phyloP scores from a whole-genome alignment of 2,888 invertebrate species.

The Hemithea aestivaria region DNA sequence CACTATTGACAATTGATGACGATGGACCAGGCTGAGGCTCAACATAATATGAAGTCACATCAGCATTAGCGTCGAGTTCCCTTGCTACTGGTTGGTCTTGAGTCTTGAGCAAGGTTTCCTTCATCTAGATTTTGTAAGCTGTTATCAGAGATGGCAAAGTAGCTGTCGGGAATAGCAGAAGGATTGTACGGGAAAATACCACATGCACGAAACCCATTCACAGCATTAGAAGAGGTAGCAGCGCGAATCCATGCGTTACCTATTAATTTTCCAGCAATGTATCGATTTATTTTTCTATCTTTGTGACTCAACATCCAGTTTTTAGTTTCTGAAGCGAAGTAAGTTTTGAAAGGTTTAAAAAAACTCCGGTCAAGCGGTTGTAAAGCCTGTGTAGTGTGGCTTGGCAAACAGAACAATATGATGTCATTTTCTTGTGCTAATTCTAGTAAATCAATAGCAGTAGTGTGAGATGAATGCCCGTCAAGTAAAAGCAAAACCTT shows the following conservation, averaged over 20 bases:
- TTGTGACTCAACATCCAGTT: constrained; percentile 21
- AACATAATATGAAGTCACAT: constrained; percentile 6
- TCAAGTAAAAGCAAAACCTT: constrained; percentile 23
- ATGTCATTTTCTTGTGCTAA: constrained; percentile 19
- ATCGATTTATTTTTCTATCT: constrained; percentile 26
- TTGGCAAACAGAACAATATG: constrained; percentile 22
- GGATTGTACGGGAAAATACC: constrained; percentile 27
- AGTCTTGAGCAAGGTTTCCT: constrained; percentile 16
- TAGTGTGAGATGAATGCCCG: constrained; percentile 24
- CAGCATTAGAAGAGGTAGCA: constrained; percentile 24
- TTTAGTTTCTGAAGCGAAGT: constrained; percentile 22
- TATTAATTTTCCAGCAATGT: constrained; percentile 21
- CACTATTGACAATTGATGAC: constrained; percentile 10
- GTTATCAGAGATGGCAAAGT: constrained; percentile 17
- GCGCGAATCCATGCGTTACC: constrained; percentile 25
- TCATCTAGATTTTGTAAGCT: constrained; percentile 11
- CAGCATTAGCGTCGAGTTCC: constrained; percentile 3
- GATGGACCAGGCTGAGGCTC: constrained; percentile 12
- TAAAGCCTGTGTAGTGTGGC: constrained; percentile 27
- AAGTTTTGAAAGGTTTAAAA: constrained; percentile 30
- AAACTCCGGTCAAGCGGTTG: constrained; percentile 23
- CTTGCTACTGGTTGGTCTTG: constrained; percentile 9
- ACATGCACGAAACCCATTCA: constrained; percentile 24
- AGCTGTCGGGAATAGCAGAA: constrained; percentile 24
- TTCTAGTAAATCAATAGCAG: constrained; percentile 22